Base-by-base conservation (phyloP, 2,797 vertebrate genomes). In the Coregonus ussuriensis region DNA sequence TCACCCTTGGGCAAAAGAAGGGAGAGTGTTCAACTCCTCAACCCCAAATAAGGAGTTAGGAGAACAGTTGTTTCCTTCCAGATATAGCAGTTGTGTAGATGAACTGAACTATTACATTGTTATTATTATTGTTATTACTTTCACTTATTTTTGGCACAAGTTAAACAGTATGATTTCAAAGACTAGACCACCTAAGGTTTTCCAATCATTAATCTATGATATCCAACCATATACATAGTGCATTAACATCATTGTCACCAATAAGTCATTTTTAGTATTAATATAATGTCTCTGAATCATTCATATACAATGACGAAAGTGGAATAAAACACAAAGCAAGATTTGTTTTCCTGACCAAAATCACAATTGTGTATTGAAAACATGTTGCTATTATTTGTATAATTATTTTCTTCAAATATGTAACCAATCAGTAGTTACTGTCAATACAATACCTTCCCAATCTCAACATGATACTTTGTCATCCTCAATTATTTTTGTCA, bases 351-450 rank as follows among this genome's bases (percentile, higher is more conserved):
- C 86, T 94, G 96, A 97, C 96, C 96, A 97, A 96, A n/a, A n/a
- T 96, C 91, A 91, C 87, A 89, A 89, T 90, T 78, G 92, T 95
- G 93, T 95, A 94, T 95, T 94, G 88, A 88, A 88, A 89, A 93
- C 92, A 93, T 94, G 93, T 94, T 94, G 94, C 95, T 97, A 94
- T 47, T 97, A 95, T 97, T 93, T 98, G 95, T 97, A 97, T 85
- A 76, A 63, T 82, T 91, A 92, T 96, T 96, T 93, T 94, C 93
- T 95, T 93, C 93, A 95, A n/a, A n/a, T n/a, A n/a, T 95, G 94
- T 96, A 96, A 96, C 95, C 94, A 95, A 96, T 97, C 96, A 96
- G 93, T 98, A 96, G 95, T 95, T 85, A 85, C 94, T 95, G 94
- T 96, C 94, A 94, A 95, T 96, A 95, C 94, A 94, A 92, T 94